These are phyloP conservation scores for Tetrax tetrax DNA, from an alignment of 2,113 vertebrate species.

Conservation along the genomic window DNA sequence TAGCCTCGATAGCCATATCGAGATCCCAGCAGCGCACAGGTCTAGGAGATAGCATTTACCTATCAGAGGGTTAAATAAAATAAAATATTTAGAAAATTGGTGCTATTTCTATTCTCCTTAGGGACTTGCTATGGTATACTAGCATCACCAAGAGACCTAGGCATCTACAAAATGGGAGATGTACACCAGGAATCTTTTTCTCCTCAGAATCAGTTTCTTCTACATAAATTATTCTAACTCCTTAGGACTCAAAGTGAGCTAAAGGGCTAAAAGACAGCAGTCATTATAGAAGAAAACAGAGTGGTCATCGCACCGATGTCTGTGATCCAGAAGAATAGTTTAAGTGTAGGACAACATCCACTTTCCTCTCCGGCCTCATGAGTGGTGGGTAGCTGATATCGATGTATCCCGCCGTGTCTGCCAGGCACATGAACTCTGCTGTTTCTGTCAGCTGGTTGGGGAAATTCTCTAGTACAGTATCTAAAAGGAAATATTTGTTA, in stretches of 20 bases:
- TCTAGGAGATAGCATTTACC: neutral
- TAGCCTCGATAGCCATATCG: neutral
- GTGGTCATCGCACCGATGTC: neutral
- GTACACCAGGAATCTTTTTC: neutral
- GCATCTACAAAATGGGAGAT: neutral
- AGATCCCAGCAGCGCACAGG: neutral
- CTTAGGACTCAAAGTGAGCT: neutral
- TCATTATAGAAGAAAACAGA: neutral
- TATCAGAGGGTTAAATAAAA: neutral
- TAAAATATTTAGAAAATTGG: neutral
- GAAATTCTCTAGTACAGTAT: slow-evolving; percentile 62
- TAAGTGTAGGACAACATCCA: slow-evolving; percentile 80
- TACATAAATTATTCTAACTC: neutral
- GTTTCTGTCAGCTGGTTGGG: slow-evolving; percentile 72
- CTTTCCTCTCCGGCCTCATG: slow-evolving; percentile 71
- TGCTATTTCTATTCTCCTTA: neutral
- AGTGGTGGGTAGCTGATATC: slow-evolving; percentile 76
- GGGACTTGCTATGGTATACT: neutral
- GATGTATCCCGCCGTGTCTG: slow-evolving; percentile 72
- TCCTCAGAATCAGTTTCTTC: neutral
- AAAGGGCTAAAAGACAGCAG: neutral
- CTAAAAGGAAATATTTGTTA: slow-evolving; percentile 43
- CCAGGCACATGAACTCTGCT: slow-evolving; percentile 68
- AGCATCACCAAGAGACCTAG: neutral
- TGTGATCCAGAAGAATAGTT: slow-evolving; percentile 74